Evolutionary conservation across 1,140 invertebrate genomes (phyloP), one percentile per base, ranked within the genome.

Genomic region (Bombus huntii): DNA sequence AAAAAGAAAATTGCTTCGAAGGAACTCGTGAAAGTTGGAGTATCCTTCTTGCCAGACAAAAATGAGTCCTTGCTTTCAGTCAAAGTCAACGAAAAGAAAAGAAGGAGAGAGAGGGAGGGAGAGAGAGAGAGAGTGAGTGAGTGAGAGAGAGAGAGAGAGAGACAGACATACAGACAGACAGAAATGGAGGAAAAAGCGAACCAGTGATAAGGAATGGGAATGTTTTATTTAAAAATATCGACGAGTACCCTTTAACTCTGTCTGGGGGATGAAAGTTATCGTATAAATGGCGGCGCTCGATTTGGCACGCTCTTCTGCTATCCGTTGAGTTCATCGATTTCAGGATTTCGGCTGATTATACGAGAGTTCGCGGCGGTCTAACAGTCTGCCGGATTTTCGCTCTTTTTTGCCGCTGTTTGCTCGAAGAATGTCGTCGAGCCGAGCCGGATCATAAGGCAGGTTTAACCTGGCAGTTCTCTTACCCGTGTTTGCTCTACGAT

Each of bases 401-500:
- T 25, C 37, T 28, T 89, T 85, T 75, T 83, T 73, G n/a, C 31
- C 62, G 80, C 66, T 88, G 86, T 90, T 90, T 90, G 88, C 79
- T 37, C 71, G 81, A 71, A 84, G 79, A 90, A 85, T 88, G 83
- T 90, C 82, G 73, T 10, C 75, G 66, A 78, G 70, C 44, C 73
- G 72, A 44, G 73, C 57, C n/a, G 68, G 62, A 89, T 68, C 78
- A 57, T 75, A 88, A 88, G 87, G 65, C 75, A 57, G 76, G 31
- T 81, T 89, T 74, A 87, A 87, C 62, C 85, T 89, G 85, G n/a
- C 82, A 53, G 44, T 42, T 80, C 81, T 88, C 76, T 83, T 72
- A 44, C 53, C 34, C 39, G 59, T 88, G 89, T 90, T 90, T 90
- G 80, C 83, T 57, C 22, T 73, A 79, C 83, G 87, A 83, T 88